These are phyloP conservation scores for Eupithecia abbreviata DNA, from an alignment of 2,888 invertebrate species.

Conservation along the genomic window DNA sequence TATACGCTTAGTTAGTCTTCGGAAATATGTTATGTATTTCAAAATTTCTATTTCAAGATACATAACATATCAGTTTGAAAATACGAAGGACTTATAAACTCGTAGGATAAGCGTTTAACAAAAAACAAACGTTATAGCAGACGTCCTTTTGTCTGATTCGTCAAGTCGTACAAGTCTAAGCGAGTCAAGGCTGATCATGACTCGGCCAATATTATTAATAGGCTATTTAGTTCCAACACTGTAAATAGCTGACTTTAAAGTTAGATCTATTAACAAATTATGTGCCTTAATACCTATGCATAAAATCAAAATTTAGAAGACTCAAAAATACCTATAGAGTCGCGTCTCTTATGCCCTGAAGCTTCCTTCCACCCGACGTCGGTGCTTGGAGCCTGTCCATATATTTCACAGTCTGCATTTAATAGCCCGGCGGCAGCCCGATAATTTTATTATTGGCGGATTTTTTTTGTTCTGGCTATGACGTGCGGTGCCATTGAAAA, in stretches of 20 bases:
- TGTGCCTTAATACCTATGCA: no score
- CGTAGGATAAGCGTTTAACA: no score
- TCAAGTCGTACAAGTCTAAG: neutral
- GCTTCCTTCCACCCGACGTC: conserved; percentile 44
- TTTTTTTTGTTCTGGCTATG: conserved; percentile 66
- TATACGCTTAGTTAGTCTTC: neutral
- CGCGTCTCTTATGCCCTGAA: conserved; percentile 47
- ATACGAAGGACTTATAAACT: no score
- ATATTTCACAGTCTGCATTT: conserved; percentile 82
- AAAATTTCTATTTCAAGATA: no score
- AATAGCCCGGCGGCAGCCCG: conserved; percentile 77
- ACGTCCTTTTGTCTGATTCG: neutral
- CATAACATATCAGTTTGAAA: no score
- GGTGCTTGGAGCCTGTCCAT: conserved; percentile 62
- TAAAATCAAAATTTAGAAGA: neutral
- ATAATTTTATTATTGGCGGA: conserved; percentile 82
- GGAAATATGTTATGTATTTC: neutral
- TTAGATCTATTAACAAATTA: no score
- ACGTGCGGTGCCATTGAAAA: conserved; percentile 72
- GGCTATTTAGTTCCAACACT: neutral
- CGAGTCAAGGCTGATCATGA: neutral
- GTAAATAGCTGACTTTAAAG: neutral
- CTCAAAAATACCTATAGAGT: conserved; percentile 1
- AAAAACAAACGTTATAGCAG: no score
- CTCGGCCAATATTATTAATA: neutral